These are phyloP conservation scores for Hypolimnas misippus DNA, from an alignment of 2,888 invertebrate genomes.

Conservation along the genomic window DNA sequence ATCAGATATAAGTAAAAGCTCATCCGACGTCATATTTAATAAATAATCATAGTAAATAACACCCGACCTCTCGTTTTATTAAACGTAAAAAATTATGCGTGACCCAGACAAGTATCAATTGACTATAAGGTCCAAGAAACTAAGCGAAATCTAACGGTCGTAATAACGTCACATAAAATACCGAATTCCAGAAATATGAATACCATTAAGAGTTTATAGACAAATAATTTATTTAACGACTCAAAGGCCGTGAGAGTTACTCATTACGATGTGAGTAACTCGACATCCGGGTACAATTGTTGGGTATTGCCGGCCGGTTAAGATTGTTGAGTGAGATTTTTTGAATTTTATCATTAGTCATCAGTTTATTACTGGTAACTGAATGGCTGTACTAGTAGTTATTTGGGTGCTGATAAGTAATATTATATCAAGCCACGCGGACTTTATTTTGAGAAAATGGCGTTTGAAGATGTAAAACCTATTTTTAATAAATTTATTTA, in stretches of 20 bases:
- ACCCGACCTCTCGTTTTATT: constrained; percentile 2
- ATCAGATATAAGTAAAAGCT: no score
- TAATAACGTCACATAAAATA: constrained; percentile 21
- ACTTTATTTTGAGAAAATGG: no score
- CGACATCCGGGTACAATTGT: constrained; percentile 34
- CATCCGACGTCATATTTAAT: neutral
- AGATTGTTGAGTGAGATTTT: neutral
- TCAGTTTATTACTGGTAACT: neutral
- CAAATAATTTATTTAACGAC: constrained; percentile 30
- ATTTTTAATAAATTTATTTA: no score
- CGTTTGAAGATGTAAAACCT: no score
- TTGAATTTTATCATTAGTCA: constrained; percentile 2
- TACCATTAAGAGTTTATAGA: constrained; percentile 26
- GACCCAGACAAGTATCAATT: constrained; percentile 1
- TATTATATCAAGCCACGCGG: no score
- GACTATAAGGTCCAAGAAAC: neutral
- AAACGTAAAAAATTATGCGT: neutral
- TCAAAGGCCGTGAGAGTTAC: constrained; percentile 29
- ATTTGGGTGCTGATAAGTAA: no score
- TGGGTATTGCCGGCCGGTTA: neutral
- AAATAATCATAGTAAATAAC: neutral
- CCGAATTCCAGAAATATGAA: constrained; percentile 26
- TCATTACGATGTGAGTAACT: constrained; percentile 27
- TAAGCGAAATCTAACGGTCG: constrained; percentile 23
- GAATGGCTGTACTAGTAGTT: neutral